Evolutionary conservation across 2,797 vertebrate species (phyloP), one percentile per base, ranked within the genome.

Genomic region (Micromesistius poutassou): DNA sequence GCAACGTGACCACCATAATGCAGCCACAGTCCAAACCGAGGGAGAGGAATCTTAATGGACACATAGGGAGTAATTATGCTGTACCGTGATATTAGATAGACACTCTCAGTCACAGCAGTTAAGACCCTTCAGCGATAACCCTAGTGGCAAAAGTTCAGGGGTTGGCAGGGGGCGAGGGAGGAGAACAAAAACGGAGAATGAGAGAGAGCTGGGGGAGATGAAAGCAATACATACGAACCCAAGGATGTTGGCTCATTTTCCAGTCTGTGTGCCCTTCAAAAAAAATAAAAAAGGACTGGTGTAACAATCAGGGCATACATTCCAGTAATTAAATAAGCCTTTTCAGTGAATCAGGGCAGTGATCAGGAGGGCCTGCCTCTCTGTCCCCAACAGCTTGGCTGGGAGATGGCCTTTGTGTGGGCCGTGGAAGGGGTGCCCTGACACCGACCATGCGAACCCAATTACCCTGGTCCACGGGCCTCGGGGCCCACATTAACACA

Each of bases 381-480:
- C 80, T 66, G 78, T 92, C 87, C 82, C 86, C 74, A 89, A 91
- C 87, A 93, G 92, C 91, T 90, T 91, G 88, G 85, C 89, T 91
- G 88, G 87, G 88, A 92, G 89, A 87, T 90, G 90, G 90, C 89
- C 89, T 93, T 93, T 92, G 90, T 93, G 90, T 91, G 87, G 80
- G 84, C 84, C 87, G 89, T 86, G 79, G 89, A 80, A 86, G 83
- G 85, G 89, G 89, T 89, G 90, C 88, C 87, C 91, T 88, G 91
- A 94, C 93, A 94, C 90, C 72, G 83, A 92, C 91, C 92, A 93
- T 93, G 92, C 83, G 74, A 94, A 93, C 93, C 93, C 91, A 94
- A 94, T 95, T 94, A 95, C 90, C 84, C 88, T 46, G 81, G 89
- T 91, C 90, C 87, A 85, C 83, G 85, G 76, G 91, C 93, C 92